Evolutionary conservation across 2,888 invertebrate genomes (phyloP), one percentile per base, ranked within the genome.

Genomic region (Drosophila conformis): DNA sequence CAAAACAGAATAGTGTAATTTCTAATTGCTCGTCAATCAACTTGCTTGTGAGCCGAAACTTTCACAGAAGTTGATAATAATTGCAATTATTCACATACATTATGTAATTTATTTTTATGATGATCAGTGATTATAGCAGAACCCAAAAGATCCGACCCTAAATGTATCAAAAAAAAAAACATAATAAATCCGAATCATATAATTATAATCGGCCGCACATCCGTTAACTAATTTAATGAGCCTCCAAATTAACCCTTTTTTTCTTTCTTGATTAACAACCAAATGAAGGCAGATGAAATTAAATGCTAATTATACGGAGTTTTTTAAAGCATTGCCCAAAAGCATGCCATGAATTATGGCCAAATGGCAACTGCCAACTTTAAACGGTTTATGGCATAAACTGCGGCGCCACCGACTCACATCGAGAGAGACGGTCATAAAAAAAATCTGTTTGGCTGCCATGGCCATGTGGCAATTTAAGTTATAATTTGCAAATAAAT

Each of bases 401-500:
- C 58, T 76, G 65, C 25, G 75, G 80, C 80, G 61, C 42, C 33
- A 15, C 13, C 49, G 59, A 54, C 27, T 58, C 58, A 35, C 36
- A 54, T 60, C 21, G 21, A 40, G 56, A 61, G 31, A 31, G 21
- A 6, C 11, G 38, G 18, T 31, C 64, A 71, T 73, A 74, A 78
- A 73, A 67, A 61, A 64, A 59, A 69, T 60, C 36, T 33, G 70
- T 60, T 25, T 54, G 25, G 1, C 25, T 29, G 58, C 58, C 42
- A 52, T 52, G 72, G 75, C 62, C 64, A 68, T 65, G 65, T 57
- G 69, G 66, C 78, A 87, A 78, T 84, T 80, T 69, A 73, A 74
- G 71, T 76, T 85, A 74, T 74, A 89, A 89, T 85, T 87, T 73
- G 73, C 74, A 88, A 87, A 89, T 83, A 88, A 88, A 90, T 86